Conservation (phyloP, 2,113 vertebrate genomes). For the Zonotrichia leucophrys region DNA sequence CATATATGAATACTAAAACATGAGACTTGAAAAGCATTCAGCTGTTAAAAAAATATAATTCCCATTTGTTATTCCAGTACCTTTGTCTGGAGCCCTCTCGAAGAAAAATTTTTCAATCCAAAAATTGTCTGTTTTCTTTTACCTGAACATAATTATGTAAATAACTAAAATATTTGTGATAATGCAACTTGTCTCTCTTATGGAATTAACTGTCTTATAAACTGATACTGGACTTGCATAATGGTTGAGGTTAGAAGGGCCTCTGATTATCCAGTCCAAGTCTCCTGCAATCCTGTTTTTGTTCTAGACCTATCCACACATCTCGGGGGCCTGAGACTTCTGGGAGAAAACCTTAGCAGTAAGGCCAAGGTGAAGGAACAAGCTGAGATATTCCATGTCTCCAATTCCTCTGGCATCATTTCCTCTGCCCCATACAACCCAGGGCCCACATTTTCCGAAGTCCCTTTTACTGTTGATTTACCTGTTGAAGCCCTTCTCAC, state of each 20-base stretch:
- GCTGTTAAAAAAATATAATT: not conserved
- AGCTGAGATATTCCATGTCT: not conserved
- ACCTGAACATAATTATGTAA: not conserved
- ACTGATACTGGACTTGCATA: not conserved
- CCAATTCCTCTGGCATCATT: not conserved
- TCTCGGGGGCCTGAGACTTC: not conserved
- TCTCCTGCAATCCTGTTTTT: not conserved
- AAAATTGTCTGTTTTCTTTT: not conserved
- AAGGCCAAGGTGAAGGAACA: not conserved
- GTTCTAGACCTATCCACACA: accelerated
- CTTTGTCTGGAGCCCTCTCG: not conserved
- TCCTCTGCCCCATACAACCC: not conserved
- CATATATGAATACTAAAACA: not conserved
- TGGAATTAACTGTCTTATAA: not conserved
- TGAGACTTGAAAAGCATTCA: not conserved
- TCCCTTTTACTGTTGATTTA: not conserved
- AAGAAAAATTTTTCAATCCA: not conserved
- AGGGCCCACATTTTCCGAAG: not conserved
- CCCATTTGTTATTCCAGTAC: not conserved
- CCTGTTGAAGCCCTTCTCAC: not conserved
- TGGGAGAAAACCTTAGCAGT: not conserved
- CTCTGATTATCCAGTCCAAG: not conserved
- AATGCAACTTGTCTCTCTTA: not conserved
- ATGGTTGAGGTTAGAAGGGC: not conserved
- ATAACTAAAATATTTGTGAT: not conserved